Evolutionary conservation across 2,113 vertebrate genomes (phyloP).

Genomic region (Leiothrix lutea): DNA sequence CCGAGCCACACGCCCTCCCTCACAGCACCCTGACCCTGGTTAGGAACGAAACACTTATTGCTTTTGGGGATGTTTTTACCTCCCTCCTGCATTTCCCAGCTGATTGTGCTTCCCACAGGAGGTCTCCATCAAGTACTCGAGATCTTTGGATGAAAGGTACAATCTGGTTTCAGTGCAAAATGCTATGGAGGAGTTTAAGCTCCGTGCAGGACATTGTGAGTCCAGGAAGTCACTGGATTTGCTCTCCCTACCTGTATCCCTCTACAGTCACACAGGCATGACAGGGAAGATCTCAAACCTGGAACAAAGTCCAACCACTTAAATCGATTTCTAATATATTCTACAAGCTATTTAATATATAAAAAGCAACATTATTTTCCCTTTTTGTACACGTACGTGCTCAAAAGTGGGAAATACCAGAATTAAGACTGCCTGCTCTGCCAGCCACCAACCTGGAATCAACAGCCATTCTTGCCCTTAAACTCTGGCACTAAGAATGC

Average conservation of each 20-base stretch:
- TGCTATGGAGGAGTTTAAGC: neutral
- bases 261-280: neutral
- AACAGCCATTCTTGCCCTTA: neutral
- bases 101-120: neutral
- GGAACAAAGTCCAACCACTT: neutral
- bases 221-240: fast-evolving
- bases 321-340: neutral
- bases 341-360: neutral
- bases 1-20: neutral
- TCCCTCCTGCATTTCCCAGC: neutral
- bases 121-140: neutral
- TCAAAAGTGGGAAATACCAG: neutral
- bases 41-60: neutral
- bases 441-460: neutral
- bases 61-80: neutral
- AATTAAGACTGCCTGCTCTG: neutral
- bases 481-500: neutral
- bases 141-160: neutral
- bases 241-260: neutral
- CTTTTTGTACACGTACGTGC: neutral
- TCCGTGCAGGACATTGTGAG: fast-evolving
- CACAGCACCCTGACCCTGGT: neutral
- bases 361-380: neutral
- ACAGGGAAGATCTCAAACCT: neutral
- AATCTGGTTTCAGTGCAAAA: neutral